Evolutionary conservation across 2,888 invertebrate genomes (phyloP).

Genomic region (Crioceris asparagi): DNA sequence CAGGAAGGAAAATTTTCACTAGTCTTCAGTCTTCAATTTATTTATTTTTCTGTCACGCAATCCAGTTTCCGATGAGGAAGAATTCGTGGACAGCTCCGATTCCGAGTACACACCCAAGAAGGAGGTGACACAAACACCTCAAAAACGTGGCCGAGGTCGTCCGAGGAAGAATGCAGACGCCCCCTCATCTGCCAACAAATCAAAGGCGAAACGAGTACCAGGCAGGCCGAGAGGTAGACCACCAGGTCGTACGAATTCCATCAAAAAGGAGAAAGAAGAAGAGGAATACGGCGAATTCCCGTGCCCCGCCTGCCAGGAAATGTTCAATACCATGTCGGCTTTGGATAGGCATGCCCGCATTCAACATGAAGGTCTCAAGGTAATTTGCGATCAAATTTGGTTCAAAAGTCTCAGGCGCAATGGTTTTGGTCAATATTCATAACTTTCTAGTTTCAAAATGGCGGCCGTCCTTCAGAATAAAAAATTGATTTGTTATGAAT

Average conservation of each 20-base stretch:
- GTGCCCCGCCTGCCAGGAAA: constrained; percentile 29
- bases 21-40: background rate
- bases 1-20: background rate
- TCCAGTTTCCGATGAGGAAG: constrained; percentile 13
- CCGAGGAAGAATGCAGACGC: constrained; percentile 29
- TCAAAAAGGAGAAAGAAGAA: constrained; percentile 24
- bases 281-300: constrained; percentile 29
- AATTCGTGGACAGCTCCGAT: constrained; percentile 28
- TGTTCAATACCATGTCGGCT: constrained; percentile 28
- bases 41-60: constrained; percentile 4
- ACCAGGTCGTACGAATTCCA: constrained; percentile 16
- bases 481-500: too few relatives aligned
- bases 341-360: constrained; percentile 30
- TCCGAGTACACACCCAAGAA: constrained; percentile 34
- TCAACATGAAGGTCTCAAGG: constrained; percentile 26
- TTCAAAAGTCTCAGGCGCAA: too few relatives aligned
- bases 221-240: constrained; percentile 23
- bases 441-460: too few relatives aligned
- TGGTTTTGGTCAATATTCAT: too few relatives aligned
- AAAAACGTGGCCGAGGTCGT: constrained; percentile 28
- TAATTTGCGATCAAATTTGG: too few relatives aligned
- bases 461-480: too few relatives aligned
- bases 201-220: constrained; percentile 15
- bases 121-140: constrained; percentile 14
- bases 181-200: constrained; percentile 12